These are phyloP conservation scores for Peromyscus californicus DNA, from an alignment of 2,113 vertebrate genomes.

Conservation along the genomic window DNA sequence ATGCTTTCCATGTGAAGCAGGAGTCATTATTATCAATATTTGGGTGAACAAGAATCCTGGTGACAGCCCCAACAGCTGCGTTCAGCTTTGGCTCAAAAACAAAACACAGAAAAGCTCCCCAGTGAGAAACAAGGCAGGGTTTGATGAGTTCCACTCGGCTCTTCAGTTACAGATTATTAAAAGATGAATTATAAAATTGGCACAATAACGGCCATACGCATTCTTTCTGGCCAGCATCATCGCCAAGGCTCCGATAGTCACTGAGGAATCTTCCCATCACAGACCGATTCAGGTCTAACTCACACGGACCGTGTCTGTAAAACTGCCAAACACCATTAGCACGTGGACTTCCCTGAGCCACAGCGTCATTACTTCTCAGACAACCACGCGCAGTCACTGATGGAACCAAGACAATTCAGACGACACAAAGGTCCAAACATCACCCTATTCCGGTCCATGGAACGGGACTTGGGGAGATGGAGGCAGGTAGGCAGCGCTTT, in stretches of 20 bases:
- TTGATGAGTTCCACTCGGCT: slow-evolving; percentile 86
- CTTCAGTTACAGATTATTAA: slow-evolving; percentile 87
- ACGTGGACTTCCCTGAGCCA: neutral
- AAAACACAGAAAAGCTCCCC: slow-evolving; percentile 81
- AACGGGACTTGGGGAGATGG: neutral
- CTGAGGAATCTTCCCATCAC: slow-evolving; percentile 80
- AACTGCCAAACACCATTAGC: slow-evolving; percentile 69
- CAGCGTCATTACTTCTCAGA: slow-evolving; percentile 45
- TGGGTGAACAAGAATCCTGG: slow-evolving; percentile 82
- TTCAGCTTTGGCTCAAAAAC: slow-evolving; percentile 81
- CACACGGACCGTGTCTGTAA: slow-evolving; percentile 76
- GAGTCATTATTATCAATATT: slow-evolving; percentile 85
- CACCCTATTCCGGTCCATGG: neutral
- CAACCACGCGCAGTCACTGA: accelerated
- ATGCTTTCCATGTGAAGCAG: slow-evolving; percentile 82
- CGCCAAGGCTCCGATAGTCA: slow-evolving; percentile 67
- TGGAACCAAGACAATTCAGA: slow-evolving; percentile 34
- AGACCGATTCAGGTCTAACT: slow-evolving; percentile 69
- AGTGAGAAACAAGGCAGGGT: slow-evolving; percentile 79
- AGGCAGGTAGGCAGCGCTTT: neutral
- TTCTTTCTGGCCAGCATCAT: slow-evolving; percentile 86
- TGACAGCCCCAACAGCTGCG: slow-evolving; percentile 85
- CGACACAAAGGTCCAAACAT: slow-evolving; percentile 45
- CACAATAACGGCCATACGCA: slow-evolving; percentile 80
- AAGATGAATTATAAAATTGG: slow-evolving; percentile 88